Evolutionary conservation across 1,140 invertebrate species (phyloP).

Genomic region (Manduca sexta): DNA sequence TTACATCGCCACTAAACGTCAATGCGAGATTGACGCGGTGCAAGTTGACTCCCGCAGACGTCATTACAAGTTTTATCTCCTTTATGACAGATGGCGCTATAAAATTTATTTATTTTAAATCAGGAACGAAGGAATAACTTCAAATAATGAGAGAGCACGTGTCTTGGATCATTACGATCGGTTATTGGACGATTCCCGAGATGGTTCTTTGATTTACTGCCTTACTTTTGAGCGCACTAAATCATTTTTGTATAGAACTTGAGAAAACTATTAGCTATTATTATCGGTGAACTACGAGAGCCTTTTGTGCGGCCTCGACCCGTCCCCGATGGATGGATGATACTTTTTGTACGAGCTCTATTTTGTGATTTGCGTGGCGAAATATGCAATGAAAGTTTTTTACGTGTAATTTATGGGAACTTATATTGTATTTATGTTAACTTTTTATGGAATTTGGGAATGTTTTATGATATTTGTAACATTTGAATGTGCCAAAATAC

Average conservation of each 20-base stretch:
- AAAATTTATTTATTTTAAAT: slow-evolving; percentile 69
- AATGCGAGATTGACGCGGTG: slow-evolving; percentile 31
- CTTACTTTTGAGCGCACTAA: slow-evolving; percentile 59
- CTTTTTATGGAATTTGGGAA: no score
- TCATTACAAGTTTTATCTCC: slow-evolving; percentile 56
- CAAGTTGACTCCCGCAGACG: slow-evolving; percentile 38
- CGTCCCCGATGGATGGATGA: slow-evolving; percentile 15
- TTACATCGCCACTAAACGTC: slow-evolving; percentile 60
- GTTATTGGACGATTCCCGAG: slow-evolving; percentile 36
- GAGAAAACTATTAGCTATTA: slow-evolving; percentile 69
- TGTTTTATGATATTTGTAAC: no score
- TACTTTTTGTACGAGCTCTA: slow-evolving; percentile 38
- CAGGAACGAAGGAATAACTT: slow-evolving; percentile 37
- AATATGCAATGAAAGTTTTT: slow-evolving; percentile 25
- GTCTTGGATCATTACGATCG: slow-evolving; percentile 40
- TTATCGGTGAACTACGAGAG: slow-evolving; percentile 53
- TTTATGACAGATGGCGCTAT: slow-evolving; percentile 63
- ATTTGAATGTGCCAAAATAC: no score
- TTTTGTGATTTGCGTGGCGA: slow-evolving; percentile 39
- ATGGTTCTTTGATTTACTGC: slow-evolving; percentile 62
- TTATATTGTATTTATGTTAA: no score
- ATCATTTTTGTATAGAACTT: slow-evolving; percentile 64
- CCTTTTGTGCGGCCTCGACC: slow-evolving; percentile 38
- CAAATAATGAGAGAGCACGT: slow-evolving; percentile 60
- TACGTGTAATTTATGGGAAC: slow-evolving; percentile 7